Evolutionary conservation across 2,888 invertebrate genomes (phyloP).

Genomic region (Leptopilina drosophilae): DNA sequence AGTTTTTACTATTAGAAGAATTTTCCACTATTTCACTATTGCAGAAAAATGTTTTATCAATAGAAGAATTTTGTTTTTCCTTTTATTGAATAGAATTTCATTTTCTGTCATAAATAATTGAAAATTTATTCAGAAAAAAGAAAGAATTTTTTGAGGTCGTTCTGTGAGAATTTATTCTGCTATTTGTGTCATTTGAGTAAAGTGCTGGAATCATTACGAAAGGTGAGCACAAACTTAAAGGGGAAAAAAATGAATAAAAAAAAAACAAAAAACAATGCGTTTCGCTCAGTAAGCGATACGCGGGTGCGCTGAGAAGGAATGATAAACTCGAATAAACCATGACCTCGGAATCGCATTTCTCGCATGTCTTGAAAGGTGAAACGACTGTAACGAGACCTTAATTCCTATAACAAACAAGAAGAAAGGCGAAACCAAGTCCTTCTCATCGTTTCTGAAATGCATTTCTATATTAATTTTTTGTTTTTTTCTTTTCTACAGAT

Average conservation of each 20-base stretch:
- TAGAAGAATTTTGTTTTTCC: neutral
- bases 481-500: no score
- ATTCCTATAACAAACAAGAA: slow-evolving; percentile 19
- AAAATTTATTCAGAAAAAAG: no score
- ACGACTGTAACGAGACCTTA: slow-evolving; percentile 16
- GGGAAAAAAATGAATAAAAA: neutral
- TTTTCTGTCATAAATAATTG: no score
- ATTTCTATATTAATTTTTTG: neutral
- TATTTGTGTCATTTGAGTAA: neutral
- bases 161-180: neutral
- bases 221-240: neutral
- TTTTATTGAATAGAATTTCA: neutral
- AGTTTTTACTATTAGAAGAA: neutral
- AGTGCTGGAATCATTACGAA: slow-evolving; percentile 1
- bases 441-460: neutral
- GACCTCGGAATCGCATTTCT: slow-evolving; percentile 33
- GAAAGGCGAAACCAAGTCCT: slow-evolving; percentile 23
- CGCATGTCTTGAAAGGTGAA: slow-evolving; percentile 33
- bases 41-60: no score
- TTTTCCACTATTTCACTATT: no score
- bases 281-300: slow-evolving; percentile 13
- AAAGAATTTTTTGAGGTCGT: neutral
- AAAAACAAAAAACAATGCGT: neutral
- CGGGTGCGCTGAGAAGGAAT: neutral
- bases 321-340: slow-evolving; percentile 34